phyloP scores from a whole-genome alignment of 2,113 vertebrate species.

The Spizaetus ornatus region DNA sequence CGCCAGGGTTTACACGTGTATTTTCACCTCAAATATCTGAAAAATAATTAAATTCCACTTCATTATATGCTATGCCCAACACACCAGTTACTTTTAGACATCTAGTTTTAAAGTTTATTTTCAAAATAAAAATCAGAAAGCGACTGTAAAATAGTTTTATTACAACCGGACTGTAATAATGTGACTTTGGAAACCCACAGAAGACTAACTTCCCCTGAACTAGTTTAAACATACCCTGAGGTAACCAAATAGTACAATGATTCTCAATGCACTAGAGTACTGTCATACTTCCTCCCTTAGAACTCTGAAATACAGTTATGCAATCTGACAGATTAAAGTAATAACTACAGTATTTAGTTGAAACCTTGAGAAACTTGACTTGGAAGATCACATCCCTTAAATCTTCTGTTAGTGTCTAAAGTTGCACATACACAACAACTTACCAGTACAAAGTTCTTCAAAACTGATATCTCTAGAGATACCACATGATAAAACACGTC shows the following conservation, averaged over 20 bases:
- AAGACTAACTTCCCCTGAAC: neutral
- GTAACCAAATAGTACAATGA: neutral
- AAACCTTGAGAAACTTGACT: neutral
- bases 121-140: neutral
- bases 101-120: neutral
- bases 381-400: neutral
- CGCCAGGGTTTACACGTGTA: conserved; percentile 61
- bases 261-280: neutral
- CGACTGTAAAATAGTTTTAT: neutral
- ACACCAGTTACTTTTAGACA: neutral
- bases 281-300: neutral
- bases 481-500: neutral
- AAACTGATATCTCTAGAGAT: neutral
- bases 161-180: neutral
- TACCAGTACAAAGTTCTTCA: neutral
- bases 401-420: neutral
- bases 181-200: neutral
- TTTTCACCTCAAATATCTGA: neutral
- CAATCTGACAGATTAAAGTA: neutral
- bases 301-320: neutral
- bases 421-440: neutral
- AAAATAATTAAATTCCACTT: neutral
- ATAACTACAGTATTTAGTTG: neutral
- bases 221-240: conserved; percentile 37
- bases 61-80: neutral